Evolutionary conservation across 2,888 invertebrate genomes (phyloP).

Genomic region (Philhelius pedissequus): DNA sequence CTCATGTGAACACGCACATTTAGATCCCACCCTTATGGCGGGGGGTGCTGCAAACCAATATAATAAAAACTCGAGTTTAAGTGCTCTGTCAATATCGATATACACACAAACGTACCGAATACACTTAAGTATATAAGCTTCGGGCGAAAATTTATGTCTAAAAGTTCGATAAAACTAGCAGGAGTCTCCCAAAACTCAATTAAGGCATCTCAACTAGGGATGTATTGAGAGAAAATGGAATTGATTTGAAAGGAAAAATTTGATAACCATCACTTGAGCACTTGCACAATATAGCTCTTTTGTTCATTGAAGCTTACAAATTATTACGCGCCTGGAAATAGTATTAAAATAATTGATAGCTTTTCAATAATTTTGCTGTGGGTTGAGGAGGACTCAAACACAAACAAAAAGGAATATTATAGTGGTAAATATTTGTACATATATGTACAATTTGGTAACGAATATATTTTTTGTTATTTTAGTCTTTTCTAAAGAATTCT

Average conservation of each 20-base stretch:
- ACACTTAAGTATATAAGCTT: slow-evolving; percentile 42
- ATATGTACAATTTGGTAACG: too few relatives aligned
- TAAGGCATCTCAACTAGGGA: slow-evolving; percentile 6
- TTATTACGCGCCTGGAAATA: slow-evolving; percentile 22
- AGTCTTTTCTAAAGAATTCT: too few relatives aligned
- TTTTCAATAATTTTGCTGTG: neutral
- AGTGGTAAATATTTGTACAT: neutral
- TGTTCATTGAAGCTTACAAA: slow-evolving; percentile 42
- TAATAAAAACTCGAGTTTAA: slow-evolving; percentile 63
- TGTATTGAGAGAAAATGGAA: slow-evolving; percentile 3
- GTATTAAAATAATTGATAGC: neutral
- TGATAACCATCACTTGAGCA: too few relatives aligned
- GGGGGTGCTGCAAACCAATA: slow-evolving; percentile 49
- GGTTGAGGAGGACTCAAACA: neutral
- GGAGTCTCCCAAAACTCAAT: slow-evolving; percentile 54
- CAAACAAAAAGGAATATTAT: neutral
- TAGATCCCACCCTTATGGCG: slow-evolving; percentile 1
- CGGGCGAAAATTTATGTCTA: slow-evolving; percentile 30
- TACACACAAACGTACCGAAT: neutral
- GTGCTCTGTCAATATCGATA: slow-evolving; percentile 67
- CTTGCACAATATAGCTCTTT: neutral
- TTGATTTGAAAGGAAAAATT: slow-evolving; percentile 8
- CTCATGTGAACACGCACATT: slow-evolving; percentile 4
- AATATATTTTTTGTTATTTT: too few relatives aligned
- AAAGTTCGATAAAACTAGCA: slow-evolving; percentile 7